Evolutionary conservation across 2,113 vertebrate species (phyloP).

Genomic region (Aphelocoma coerulescens): DNA sequence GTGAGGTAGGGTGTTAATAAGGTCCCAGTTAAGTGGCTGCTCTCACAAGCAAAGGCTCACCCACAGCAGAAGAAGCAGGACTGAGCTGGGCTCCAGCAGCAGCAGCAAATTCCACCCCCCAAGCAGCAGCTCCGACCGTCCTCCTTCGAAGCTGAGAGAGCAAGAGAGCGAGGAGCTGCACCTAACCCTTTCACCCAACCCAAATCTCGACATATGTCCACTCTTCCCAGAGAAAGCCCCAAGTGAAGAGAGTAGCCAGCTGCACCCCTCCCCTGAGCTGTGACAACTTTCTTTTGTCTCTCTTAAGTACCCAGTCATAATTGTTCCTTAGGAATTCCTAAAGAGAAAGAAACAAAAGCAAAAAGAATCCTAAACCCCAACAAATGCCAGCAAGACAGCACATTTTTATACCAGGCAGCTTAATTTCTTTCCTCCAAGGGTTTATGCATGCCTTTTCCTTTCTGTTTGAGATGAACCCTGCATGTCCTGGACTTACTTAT

Average conservation of each 20-base stretch:
- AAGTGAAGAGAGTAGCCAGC: neutral
- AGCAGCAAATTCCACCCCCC: neutral
- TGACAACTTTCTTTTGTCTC: neutral
- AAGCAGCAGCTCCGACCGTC: neutral
- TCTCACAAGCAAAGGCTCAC: neutral
- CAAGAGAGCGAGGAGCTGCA: neutral
- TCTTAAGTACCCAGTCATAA: neutral
- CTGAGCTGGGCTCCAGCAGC: rapidly evolving
- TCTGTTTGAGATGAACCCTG: neutral
- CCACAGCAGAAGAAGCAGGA: neutral
- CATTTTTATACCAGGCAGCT: neutral
- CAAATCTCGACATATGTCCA: neutral
- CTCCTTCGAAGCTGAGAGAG: neutral
- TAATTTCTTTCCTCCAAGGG: neutral
- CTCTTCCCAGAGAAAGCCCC: neutral
- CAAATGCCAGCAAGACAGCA: neutral
- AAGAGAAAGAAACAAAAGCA: neutral
- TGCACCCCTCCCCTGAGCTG: neutral
- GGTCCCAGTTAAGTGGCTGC: neutral
- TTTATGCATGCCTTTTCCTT: neutral
- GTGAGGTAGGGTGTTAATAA: neutral
- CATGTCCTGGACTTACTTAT: neutral
- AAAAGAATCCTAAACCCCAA: neutral
- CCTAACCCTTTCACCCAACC: neutral
- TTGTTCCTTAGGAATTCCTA: neutral